A percentile compares a stretch with the other conserved stretches of the same genome.
phyloP scores from a whole-genome alignment of 1,140 invertebrate species.

The Babylonia areolata region DNA sequence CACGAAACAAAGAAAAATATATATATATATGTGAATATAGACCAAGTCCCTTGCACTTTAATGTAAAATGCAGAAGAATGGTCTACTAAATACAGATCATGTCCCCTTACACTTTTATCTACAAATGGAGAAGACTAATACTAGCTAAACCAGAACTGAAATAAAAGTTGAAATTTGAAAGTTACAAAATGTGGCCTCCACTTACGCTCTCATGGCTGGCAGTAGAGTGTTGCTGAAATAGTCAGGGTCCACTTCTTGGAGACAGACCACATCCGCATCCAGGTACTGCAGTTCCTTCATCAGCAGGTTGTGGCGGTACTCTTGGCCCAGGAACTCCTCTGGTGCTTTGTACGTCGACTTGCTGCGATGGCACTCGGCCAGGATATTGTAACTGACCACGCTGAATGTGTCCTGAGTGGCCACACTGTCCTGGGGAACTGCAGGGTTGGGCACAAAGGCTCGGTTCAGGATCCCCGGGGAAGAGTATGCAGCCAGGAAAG shows the following conservation, averaged over 20 bases:
- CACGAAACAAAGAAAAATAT: too few relatives aligned
- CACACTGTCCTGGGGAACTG: slow-evolving; percentile 41
- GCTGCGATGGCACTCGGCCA: slow-evolving; percentile 71
- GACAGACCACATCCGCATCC: slow-evolving; percentile 72
- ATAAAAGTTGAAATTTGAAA: too few relatives aligned
- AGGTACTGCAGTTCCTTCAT: slow-evolving; percentile 69
- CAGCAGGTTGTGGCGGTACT: slow-evolving; percentile 63
- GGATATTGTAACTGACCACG: slow-evolving; percentile 73
- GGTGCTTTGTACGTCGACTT: slow-evolving; percentile 53
- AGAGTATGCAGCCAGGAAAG: slow-evolving; percentile 35
- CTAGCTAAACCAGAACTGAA: too few relatives aligned
- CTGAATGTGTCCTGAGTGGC: slow-evolving; percentile 64
- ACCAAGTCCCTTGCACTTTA: too few relatives aligned
- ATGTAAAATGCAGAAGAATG: too few relatives aligned
- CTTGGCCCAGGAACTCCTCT: slow-evolving; percentile 56
- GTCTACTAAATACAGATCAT: too few relatives aligned
- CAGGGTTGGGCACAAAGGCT: slow-evolving; percentile 61
- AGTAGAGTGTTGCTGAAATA: slow-evolving; percentile 62
- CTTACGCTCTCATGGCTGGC: slow-evolving; percentile 66
- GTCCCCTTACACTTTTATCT: too few relatives aligned
- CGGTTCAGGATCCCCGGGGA: slow-evolving; percentile 57
- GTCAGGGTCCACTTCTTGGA: slow-evolving; percentile 71
- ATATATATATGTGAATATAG: too few relatives aligned
- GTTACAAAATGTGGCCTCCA: neutral
- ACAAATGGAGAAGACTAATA: too few relatives aligned